Evolutionary conservation across 2,888 invertebrate genomes (phyloP).

Genomic region (Rhynchonema sp.): DNA sequence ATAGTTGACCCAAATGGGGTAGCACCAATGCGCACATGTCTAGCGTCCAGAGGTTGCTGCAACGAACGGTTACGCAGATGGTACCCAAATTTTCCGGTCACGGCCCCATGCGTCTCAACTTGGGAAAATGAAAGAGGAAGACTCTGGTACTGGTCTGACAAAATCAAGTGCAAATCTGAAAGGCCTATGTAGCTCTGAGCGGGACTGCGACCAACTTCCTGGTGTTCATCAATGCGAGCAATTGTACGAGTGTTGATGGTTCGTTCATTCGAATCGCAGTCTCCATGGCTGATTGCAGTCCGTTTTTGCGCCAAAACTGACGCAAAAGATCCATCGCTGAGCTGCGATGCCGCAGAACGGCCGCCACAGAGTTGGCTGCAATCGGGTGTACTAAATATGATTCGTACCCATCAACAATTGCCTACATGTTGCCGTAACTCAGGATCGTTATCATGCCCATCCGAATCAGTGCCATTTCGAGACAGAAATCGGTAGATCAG

Average conservation of each 20-base stretch:
- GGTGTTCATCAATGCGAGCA: not conserved
- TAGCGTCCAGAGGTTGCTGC: slow-evolving; percentile 1
- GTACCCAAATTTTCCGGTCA: too few species aligned
- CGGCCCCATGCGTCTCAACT: too few species aligned
- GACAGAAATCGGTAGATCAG: too few species aligned
- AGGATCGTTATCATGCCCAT: too few species aligned
- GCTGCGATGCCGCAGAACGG: not conserved
- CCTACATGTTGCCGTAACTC: too few species aligned
- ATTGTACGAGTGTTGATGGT: not conserved
- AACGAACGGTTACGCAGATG: too few species aligned
- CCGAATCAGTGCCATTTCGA: too few species aligned
- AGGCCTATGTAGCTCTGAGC: not conserved
- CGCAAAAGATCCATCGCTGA: not conserved
- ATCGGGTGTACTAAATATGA: too few species aligned
- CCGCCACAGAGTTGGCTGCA: not conserved
- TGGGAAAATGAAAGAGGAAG: too few species aligned
- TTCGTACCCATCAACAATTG: too few species aligned
- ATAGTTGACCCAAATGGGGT: not conserved
- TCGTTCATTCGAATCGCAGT: not conserved
- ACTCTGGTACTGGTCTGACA: too few species aligned
- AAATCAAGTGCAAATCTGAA: not conserved
- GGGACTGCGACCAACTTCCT: not conserved
- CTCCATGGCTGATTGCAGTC: not conserved
- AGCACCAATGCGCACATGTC: not conserved
- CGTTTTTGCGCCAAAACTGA: not conserved